These are phyloP conservation scores for Drosophila mojavensis DNA, from an alignment of 1,140 invertebrate species.

Conservation along the genomic window DNA sequence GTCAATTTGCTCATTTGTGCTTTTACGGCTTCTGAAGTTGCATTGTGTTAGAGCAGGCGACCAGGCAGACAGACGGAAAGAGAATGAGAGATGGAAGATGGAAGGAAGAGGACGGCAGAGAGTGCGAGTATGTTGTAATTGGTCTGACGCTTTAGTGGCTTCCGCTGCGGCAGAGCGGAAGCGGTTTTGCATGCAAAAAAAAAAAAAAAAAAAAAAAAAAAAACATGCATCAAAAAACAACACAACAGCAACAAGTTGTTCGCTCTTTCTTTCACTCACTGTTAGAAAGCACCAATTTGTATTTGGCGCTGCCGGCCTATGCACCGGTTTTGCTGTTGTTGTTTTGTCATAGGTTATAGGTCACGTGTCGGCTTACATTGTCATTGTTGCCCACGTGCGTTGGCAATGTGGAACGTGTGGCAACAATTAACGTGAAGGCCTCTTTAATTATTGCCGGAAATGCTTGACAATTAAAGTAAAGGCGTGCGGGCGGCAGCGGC, in stretches of 20 bases:
- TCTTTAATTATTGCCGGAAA: constrained; percentile 59
- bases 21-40: constrained; percentile 61
- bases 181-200: constrained; percentile 57
- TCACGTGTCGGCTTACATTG: constrained; percentile 47
- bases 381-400: constrained; percentile 50
- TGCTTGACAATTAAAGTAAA: constrained; percentile 36
- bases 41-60: constrained; percentile 27
- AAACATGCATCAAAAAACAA: no score
- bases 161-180: constrained; percentile 75
- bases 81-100: constrained; percentile 3
- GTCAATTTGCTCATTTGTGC: constrained; percentile 53
- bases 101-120: constrained; percentile 2
- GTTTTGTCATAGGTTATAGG: constrained; percentile 44
- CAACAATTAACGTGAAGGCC: constrained; percentile 58
- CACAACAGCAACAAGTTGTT: constrained; percentile 24
- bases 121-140: constrained; percentile 31
- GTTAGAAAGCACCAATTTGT: constrained; percentile 23
- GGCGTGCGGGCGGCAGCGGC: neutral
- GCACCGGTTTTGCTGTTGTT: constrained; percentile 22
- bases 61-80: neutral
- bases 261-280: constrained; percentile 8
- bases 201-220: no score
- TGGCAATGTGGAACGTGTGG: constrained; percentile 44
- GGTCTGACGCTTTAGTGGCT: constrained; percentile 52
- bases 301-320: constrained; percentile 27